Evolutionary conservation across 1,140 invertebrate genomes (phyloP), one percentile per base, ranked within the genome.

Genomic region (Hypsibius dujardini): DNA sequence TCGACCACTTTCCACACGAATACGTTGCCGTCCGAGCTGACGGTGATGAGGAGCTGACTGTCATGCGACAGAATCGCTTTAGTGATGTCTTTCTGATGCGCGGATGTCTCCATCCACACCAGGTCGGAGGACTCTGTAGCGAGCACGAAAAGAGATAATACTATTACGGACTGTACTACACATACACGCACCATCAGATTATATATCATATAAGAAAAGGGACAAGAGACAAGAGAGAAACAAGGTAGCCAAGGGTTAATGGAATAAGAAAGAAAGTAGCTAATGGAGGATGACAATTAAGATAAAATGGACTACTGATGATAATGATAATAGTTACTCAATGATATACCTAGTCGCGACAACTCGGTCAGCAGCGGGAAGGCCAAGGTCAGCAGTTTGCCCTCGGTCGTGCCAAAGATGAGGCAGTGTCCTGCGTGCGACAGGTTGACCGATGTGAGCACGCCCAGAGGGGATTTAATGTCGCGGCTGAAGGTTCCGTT

Each of bases 1-100:
- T 87, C 86, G 1, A 84, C 81, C 46, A 94, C 77, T 76, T 86
- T 86, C 91, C 92, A 95, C 71, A 94, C 82, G 71, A 89, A 87
- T 15, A 95, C 82, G 0, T 86, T 86, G 0, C 89, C 87, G 76
- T 89, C 88, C 73, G 82, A 80, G 1, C 86, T 86, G 2, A 86
- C 84, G 2, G 87, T 88, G 46, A 93, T 83, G 46, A 93, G 76
- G 47, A 84, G 84, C 74, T 86, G 85, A 77, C 92, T 90, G 76
- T 92, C 87, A 75, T 86, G 87, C 1, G 89, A 85, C 46, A 82
- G 12, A 0, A 42, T 67, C 12, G 62, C 42, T 67, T 67, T 67
- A 3, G 62, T 67, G 42, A 67, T 67, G 3, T 67, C 62, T 42
- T 12, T 15, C 0, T 67, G 62, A 45, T 67, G 62, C 12, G 62